Evolutionary conservation across 2,113 vertebrate species (phyloP).

Genomic region (Haemorhous mexicanus): DNA sequence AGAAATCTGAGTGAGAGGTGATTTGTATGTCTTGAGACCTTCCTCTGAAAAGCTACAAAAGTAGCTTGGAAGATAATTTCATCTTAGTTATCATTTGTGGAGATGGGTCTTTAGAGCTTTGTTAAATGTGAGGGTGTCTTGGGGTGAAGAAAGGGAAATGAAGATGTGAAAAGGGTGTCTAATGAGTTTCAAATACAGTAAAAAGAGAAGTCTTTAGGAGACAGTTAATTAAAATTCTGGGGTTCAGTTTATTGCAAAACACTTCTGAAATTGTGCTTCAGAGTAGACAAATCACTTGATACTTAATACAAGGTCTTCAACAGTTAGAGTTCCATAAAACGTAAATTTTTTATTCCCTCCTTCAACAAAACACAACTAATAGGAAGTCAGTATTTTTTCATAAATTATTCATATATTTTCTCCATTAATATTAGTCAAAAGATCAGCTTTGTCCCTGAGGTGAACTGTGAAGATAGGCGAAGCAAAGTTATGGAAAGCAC

Average conservation of each 20-base stretch:
- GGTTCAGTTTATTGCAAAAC: background rate
- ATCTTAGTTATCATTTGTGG: background rate
- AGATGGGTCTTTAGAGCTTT: background rate
- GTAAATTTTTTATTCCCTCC: background rate
- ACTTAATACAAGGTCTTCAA: background rate
- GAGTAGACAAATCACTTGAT: background rate
- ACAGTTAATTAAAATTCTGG: background rate
- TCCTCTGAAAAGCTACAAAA: background rate
- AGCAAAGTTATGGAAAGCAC: background rate
- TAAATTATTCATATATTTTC: background rate
- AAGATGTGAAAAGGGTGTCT: background rate
- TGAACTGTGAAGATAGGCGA: background rate
- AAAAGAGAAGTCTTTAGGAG: background rate
- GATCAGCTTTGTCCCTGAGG: background rate
- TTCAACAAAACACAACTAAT: background rate
- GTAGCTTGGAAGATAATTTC: background rate
- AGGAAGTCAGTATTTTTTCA: background rate
- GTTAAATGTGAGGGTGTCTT: background rate
- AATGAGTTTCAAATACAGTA: background rate
- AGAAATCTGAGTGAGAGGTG: background rate
- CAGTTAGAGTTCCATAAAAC: background rate
- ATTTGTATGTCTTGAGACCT: background rate
- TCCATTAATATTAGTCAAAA: background rate
- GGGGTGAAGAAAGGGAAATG: background rate
- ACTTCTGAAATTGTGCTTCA: background rate